Conservation (phyloP, 2,113 vertebrate species). For the Emydura subglobosa region DNA sequence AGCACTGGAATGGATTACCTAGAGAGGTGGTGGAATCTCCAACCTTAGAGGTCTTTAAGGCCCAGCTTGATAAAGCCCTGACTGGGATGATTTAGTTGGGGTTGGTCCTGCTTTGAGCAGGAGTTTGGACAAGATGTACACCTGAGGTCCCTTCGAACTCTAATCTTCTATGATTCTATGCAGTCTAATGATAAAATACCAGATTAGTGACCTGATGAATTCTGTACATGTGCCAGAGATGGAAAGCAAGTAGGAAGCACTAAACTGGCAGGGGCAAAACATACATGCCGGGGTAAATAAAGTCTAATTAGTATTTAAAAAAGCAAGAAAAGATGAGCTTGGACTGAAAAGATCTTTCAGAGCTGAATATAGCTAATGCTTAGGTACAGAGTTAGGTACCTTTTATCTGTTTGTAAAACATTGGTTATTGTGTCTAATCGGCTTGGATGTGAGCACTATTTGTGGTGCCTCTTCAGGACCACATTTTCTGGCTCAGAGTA, state of each 20-base stretch:
- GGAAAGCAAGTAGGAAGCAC: not conserved
- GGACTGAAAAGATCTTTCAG: not conserved
- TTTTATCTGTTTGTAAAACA: not conserved
- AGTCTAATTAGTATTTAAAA: no score
- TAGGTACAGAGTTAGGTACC: not conserved
- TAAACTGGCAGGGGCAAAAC: not conserved
- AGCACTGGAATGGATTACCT: no score
- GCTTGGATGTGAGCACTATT: not conserved
- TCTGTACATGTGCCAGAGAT: not conserved
- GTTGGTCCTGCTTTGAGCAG: no score
- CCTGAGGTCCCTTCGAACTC: no score
- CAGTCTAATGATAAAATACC: not conserved
- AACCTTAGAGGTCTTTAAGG: no score
- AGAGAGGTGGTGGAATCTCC: no score
- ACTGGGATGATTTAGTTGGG: no score
- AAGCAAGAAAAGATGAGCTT: no score
- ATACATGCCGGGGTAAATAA: no score
- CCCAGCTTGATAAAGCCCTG: no score
- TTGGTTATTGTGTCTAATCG: not conserved
- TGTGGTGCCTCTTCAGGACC: not conserved
- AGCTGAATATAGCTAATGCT: not conserved
- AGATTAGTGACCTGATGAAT: not conserved
- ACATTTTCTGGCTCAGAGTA: not conserved
- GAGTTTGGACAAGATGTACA: no score
- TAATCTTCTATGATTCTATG: no score